phyloP scores from a whole-genome alignment of 2,113 vertebrate species.

The Glaucidium brasilianum region DNA sequence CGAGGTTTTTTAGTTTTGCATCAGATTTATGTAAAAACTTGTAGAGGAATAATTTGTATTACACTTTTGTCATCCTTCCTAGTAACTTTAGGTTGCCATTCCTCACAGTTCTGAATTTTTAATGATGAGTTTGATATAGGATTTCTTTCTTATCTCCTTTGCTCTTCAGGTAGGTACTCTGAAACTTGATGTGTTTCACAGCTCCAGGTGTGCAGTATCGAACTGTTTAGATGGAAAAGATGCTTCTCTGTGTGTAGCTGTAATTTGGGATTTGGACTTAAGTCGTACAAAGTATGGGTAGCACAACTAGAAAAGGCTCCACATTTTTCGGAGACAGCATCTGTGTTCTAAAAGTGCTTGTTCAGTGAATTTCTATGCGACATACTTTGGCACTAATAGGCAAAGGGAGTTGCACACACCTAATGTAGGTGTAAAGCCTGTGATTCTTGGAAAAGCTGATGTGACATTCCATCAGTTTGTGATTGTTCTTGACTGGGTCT shows the following conservation, averaged over 20 bases:
- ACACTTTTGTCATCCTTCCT: neutral
- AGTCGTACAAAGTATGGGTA: accelerated
- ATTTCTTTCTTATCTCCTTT: neutral
- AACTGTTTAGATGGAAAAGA: neutral
- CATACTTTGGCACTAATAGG: neutral
- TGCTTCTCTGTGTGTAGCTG: neutral
- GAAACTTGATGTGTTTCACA: neutral
- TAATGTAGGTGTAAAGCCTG: accelerated
- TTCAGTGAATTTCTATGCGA: neutral
- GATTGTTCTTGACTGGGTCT: neutral
- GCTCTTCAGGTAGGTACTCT: neutral
- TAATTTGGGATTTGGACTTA: neutral
- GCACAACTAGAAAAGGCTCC: neutral
- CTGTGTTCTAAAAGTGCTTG: neutral
- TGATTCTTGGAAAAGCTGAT: neutral
- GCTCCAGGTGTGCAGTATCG: neutral
- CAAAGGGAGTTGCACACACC: neutral
- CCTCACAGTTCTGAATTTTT: neutral
- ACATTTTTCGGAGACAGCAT: neutral
- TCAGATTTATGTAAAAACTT: neutral
- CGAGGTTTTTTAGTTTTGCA: neutral
- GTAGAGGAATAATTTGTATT: neutral
- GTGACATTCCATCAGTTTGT: neutral
- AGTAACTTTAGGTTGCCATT: neutral
- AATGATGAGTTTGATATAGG: neutral